phyloP scores from a whole-genome alignment of 2,888 invertebrate genomes.

The Deilephila porcellus region DNA sequence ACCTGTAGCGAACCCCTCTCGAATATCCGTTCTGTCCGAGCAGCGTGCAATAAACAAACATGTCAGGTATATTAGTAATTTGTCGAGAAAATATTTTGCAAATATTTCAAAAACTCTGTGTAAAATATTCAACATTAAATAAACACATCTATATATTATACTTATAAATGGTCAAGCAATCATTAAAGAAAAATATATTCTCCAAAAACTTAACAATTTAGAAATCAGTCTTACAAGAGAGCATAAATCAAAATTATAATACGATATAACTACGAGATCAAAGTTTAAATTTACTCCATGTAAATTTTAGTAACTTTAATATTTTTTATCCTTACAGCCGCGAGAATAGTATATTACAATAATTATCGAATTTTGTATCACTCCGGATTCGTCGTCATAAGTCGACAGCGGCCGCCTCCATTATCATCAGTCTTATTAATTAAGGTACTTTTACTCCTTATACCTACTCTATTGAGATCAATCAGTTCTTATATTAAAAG shows the following conservation, averaged over 20 bases:
- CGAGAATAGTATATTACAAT: neutral
- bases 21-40: constrained; percentile 78
- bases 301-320: constrained; percentile 3
- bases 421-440: constrained; percentile 63
- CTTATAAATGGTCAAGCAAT: constrained; percentile 40
- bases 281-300: constrained; percentile 41
- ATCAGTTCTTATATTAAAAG: constrained; percentile 46
- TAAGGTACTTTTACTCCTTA: constrained; percentile 41
- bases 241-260: constrained; percentile 32
- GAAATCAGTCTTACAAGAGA: constrained; percentile 44
- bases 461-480: constrained; percentile 57
- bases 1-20: constrained; percentile 80
- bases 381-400: constrained; percentile 19
- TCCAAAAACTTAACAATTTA: constrained; percentile 49
- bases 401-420: constrained; percentile 42
- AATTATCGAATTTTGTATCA: neutral
- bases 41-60: constrained; percentile 73
- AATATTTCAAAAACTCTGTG: constrained; percentile 68
- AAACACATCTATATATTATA: constrained; percentile 61
- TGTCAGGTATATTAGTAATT: constrained; percentile 57
- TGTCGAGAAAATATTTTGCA: constrained; percentile 63
- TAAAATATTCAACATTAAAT: constrained; percentile 72
- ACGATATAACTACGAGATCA: constrained; percentile 39
- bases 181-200: constrained; percentile 57
- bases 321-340: neutral